A percentile compares a stretch with the other conserved stretches of the same genome.
phyloP scores from a whole-genome alignment of 2,888 invertebrate species.

The Tinea pellionella region DNA sequence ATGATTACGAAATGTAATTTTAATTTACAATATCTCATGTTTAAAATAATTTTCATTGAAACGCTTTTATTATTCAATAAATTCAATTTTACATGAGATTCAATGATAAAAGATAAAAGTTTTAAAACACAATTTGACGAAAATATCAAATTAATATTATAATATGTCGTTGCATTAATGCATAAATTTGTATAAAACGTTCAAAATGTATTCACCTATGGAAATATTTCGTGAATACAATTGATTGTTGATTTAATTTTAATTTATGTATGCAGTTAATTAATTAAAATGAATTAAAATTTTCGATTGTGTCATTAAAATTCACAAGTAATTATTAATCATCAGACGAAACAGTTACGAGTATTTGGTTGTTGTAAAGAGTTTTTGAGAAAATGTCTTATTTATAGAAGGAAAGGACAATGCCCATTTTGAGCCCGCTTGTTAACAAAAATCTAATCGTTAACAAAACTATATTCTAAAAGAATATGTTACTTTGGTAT shows the following conservation, averaged over 20 bases:
- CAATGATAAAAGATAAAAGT: neutral
- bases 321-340: neutral
- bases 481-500: too few species aligned
- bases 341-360: neutral
- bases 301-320: constrained; percentile 10
- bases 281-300: constrained; percentile 10
- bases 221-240: neutral
- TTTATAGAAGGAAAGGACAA: too few species aligned
- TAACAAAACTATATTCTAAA: too few species aligned
- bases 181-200: neutral
- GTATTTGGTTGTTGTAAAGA: too few species aligned
- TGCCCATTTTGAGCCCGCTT: too few species aligned
- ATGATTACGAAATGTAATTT: neutral
- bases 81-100: neutral
- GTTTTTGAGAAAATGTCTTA: too few species aligned
- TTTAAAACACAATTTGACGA: neutral
- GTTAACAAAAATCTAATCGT: too few species aligned
- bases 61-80: too few species aligned
- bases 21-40: too few species aligned
- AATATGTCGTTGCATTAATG: neutral
- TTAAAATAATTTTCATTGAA: too few species aligned
- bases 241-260: constrained; percentile 11
- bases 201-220: neutral
- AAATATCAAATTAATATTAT: neutral
- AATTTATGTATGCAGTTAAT: constrained; percentile 11